Conservation (phyloP, 1,140 invertebrate genomes). For the Rhagoletis pomonella region DNA sequence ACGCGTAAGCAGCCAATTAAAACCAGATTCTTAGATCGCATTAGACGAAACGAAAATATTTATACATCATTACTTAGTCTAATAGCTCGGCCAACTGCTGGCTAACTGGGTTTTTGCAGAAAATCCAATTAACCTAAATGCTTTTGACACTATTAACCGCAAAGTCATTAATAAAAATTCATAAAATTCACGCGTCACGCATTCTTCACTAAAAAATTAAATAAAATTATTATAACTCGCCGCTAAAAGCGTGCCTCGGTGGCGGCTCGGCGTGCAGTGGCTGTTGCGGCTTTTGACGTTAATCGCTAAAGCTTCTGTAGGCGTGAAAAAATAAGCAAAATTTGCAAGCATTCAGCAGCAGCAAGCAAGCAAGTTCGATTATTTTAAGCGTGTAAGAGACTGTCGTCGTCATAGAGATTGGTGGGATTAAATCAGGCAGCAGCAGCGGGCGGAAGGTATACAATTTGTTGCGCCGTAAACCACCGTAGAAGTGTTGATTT, state of each 20-base stretch:
- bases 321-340: slow-evolving; percentile 3
- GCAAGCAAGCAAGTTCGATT: neutral
- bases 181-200: slow-evolving; percentile 50
- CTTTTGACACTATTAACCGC: slow-evolving; percentile 41
- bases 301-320: slow-evolving; percentile 22
- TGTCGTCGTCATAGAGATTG: neutral
- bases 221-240: slow-evolving; percentile 24
- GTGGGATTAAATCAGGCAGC: neutral
- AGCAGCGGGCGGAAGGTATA: too few relatives aligned
- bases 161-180: slow-evolving; percentile 39
- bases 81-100: neutral
- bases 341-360: slow-evolving; percentile 11
- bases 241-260: slow-evolving; percentile 24
- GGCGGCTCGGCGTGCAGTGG: neutral
- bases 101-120: neutral
- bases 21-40: neutral
- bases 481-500: neutral
- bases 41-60: slow-evolving; percentile 11
- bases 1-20: neutral
- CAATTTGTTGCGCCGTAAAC: neutral
- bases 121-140: slow-evolving; percentile 51
- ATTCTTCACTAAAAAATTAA: neutral
- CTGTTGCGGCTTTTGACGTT: slow-evolving; percentile 33
- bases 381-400: neutral
- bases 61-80: neutral